These are phyloP conservation scores for Caenorhabditis macrosperma DNA, from an alignment of 2,888 invertebrate genomes.

Conservation along the genomic window DNA sequence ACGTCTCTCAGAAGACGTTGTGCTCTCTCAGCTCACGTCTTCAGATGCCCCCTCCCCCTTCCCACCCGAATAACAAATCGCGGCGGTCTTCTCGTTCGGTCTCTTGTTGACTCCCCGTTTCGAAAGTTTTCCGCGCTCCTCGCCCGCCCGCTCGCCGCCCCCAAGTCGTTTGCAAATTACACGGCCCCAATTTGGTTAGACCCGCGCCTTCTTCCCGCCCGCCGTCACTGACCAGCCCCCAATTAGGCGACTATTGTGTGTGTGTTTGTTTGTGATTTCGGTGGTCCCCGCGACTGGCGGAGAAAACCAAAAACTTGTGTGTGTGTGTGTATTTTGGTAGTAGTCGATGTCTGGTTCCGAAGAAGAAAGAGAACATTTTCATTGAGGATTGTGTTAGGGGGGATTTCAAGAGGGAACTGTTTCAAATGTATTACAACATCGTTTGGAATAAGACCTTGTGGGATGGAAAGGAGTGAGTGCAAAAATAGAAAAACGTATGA, in stretches of 20 bases:
- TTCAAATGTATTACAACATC: no score
- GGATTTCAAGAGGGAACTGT: no score
- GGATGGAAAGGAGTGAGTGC: no score
- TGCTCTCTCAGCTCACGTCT: not conserved
- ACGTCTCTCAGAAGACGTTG: not conserved
- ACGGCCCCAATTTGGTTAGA: slow-evolving; percentile 41
- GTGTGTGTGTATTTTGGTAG: no score
- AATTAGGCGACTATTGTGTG: slow-evolving; percentile 54
- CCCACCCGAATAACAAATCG: not conserved
- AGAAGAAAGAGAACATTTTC: not conserved
- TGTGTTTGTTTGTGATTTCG: slow-evolving; percentile 45
- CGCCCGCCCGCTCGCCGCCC: not conserved
- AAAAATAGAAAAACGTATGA: no score
- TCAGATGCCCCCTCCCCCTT: not conserved
- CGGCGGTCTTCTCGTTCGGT: not conserved
- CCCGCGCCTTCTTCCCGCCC: no score
- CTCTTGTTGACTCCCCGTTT: slow-evolving; percentile 21
- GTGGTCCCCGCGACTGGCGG: not conserved
- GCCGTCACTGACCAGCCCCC: slow-evolving; percentile 11
- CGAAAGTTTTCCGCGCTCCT: not conserved
- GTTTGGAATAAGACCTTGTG: no score
- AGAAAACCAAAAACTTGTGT: not conserved
- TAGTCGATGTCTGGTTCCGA: not conserved
- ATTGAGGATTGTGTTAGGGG: no score
- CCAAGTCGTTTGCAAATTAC: slow-evolving; percentile 30